Percentiles rank a stretch among this genome's conserved stretches.
Evolutionary conservation across 2,888 invertebrate genomes (phyloP).

Genomic region (Lasioglossum villosulum): DNA sequence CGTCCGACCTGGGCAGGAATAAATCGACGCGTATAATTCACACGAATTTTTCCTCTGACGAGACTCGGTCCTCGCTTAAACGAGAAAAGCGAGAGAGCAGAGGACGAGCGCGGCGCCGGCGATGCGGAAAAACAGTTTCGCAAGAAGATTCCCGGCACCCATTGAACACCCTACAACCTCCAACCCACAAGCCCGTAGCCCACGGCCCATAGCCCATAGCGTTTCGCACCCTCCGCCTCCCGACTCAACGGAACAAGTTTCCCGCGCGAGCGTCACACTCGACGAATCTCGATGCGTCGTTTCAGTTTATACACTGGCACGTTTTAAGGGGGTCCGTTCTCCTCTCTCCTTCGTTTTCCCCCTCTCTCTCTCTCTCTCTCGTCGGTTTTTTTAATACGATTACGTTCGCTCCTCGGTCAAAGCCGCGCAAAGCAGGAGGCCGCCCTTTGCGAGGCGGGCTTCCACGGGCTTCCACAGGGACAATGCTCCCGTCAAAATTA

Average conservation of each 20-base stretch:
- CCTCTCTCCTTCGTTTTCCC: not conserved
- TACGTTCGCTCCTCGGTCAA: constrained; percentile 24
- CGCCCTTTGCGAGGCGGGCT: constrained; percentile 7
- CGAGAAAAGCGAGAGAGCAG: not conserved
- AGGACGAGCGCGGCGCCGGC: not conserved
- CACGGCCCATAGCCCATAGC: not conserved
- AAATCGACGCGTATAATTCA: not conserved
- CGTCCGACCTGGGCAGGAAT: not conserved
- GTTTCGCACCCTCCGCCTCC: constrained; percentile 7
- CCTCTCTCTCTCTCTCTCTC: not conserved
- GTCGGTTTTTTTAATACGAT: constrained; percentile 24
- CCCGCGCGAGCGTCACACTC: constrained; percentile 6
- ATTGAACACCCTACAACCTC: constrained; percentile 14
- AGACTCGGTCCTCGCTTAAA: not conserved
- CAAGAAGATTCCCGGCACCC: constrained; percentile 10
- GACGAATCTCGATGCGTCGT: constrained; percentile 20
- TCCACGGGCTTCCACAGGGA: not conserved
- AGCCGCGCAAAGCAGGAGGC: constrained; percentile 7
- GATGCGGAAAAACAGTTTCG: constrained; percentile 11
- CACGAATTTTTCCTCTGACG: not conserved
- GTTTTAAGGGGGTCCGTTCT: constrained; percentile 20
- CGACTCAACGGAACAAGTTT: not conserved
- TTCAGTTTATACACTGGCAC: constrained; percentile 28
- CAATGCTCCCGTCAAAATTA: constrained; percentile 16
- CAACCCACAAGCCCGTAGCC: not conserved